Evolutionary conservation across 2,113 vertebrate species (phyloP), one percentile per base, ranked within the genome.

Genomic region (Gopherus evgoodei): DNA sequence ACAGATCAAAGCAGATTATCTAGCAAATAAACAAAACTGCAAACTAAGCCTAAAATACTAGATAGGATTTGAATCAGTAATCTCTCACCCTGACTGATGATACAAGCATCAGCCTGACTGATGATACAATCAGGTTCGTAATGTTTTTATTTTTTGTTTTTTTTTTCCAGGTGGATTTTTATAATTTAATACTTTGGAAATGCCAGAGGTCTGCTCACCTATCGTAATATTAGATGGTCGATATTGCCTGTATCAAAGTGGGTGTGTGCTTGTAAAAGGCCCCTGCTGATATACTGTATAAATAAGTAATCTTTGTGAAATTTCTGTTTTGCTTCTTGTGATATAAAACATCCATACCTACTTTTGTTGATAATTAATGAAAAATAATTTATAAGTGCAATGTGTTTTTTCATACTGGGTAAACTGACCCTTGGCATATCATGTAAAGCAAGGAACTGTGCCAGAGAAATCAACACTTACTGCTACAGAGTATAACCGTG

Each of bases 181-280:
- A 31, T 62, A 44, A 13, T 81, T 10, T 42, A n/a, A 24, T 89
- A 44, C 52, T 78, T 84, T 84, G 8, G 9, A 31, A 84, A 85
- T 29, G 44, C 5, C 35, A 49, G 62, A 38, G 35, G 1, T 47
- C 4, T 7, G 2, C 49, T 44, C 17, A 1, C 1, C 47, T 54
- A 4, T 16, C 24, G 8, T 47, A 44, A 9, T 11, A 8, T 2
- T 72, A 2, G 5, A 22, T 35, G 6, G 42, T 0, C 5, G 4
- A 27, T 44, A 69, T 81, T 52, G 85, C n/a, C 22, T 53, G 44
- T 3, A 3, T 92, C 50, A 52, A 72, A 80, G 29, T 0, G 0
- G 3, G 1, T n/a, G 3, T 49, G 65, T 19, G 4, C 21, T 38
- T n/a, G n/a, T 72, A 72, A 72, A 72, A 9, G 35, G 17, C 65